phyloP scores from a whole-genome alignment of 2,113 vertebrate species.

The Eudorcas thomsonii region DNA sequence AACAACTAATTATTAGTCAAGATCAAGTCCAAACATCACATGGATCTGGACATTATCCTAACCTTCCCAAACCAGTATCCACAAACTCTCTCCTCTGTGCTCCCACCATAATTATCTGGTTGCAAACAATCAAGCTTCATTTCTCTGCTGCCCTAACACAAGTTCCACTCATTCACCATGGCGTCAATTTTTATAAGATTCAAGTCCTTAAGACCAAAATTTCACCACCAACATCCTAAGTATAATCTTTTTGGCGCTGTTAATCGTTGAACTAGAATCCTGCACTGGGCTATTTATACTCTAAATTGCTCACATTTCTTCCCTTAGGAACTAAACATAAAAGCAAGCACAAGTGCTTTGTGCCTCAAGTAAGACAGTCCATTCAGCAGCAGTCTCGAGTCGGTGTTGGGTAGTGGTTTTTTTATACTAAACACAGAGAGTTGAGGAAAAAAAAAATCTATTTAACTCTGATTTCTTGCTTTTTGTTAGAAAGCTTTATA shows the following conservation, averaged over 20 bases:
- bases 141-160: not conserved
- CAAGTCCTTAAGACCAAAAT: not conserved
- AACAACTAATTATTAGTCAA: not conserved
- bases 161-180: not conserved
- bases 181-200: not conserved
- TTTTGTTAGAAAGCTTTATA: conserved; percentile 53
- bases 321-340: conserved; percentile 14
- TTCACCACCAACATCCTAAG: not conserved
- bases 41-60: not conserved
- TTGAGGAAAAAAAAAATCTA: not conserved
- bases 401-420: not conserved
- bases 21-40: not conserved
- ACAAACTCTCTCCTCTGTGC: not conserved
- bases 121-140: not conserved
- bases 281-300: conserved; percentile 27
- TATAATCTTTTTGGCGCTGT: not conserved
- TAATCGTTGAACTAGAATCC: not conserved
- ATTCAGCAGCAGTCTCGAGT: not conserved
- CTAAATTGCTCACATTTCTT: conserved; percentile 22
- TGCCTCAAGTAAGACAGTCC: not conserved
- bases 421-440: not conserved
- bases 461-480: conserved; percentile 51
- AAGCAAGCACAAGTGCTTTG: not conserved
- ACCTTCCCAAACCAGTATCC: not conserved
- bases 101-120: not conserved